These are phyloP conservation scores for Drosophila melanosoma DNA, from an alignment of 2,888 invertebrate species.

Conservation along the genomic window DNA sequence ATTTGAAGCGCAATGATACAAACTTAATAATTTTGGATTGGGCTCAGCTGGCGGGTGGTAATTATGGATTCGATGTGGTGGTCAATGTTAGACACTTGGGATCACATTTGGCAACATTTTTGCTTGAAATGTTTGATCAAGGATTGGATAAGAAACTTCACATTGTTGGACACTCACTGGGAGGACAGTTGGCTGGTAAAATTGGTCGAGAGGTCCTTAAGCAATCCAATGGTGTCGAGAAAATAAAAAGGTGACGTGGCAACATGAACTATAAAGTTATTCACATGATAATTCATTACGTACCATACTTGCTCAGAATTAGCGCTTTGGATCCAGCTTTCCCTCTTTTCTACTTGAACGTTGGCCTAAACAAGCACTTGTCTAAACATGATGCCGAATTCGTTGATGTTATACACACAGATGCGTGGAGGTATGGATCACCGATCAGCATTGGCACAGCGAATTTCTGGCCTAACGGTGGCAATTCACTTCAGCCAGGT, in stretches of 20 bases:
- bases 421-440: slow-evolving; percentile 87
- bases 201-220: slow-evolving; percentile 77
- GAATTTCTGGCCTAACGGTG: slow-evolving; percentile 88
- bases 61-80: slow-evolving; percentile 83
- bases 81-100: slow-evolving; percentile 82
- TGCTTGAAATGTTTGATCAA: slow-evolving; percentile 80
- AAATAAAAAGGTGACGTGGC: slow-evolving; percentile 58
- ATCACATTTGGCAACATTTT: slow-evolving; percentile 75
- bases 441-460: slow-evolving; percentile 87
- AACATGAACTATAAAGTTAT: neutral
- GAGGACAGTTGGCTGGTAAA: slow-evolving; percentile 83
- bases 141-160: slow-evolving; percentile 82
- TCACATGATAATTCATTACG: neutral
- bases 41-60: slow-evolving; percentile 84
- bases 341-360: slow-evolving; percentile 86
- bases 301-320: slow-evolving; percentile 82
- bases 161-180: slow-evolving; percentile 84
- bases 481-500: slow-evolving; percentile 87
- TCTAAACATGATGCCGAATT: slow-evolving; percentile 86
- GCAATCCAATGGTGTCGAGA: slow-evolving; percentile 54
- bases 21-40: slow-evolving; percentile 84
- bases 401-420: slow-evolving; percentile 90
- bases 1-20: slow-evolving; percentile 79
- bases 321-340: slow-evolving; percentile 88
- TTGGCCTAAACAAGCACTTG: slow-evolving; percentile 83